Evolutionary conservation across 1,140 invertebrate species (phyloP), one percentile per base, ranked within the genome.

Genomic region (Drosophila seguyi): DNA sequence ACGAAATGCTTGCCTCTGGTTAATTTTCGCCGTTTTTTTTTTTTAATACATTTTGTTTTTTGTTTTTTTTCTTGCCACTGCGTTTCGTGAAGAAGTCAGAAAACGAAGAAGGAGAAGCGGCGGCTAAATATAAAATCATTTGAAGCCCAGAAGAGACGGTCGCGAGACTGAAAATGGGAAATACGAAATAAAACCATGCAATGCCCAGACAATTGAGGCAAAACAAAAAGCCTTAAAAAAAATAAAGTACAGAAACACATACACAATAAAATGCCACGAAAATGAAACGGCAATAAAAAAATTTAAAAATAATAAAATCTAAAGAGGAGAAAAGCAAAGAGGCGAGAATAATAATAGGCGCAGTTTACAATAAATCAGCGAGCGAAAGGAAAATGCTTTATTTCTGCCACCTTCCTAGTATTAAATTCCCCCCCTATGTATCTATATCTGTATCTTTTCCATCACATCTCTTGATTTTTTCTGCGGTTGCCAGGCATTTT

Each of bases 111-210:
- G 62, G 48, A 27, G 38, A 48, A 42, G 48, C 72, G 52, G 59
- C 50, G 68, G 72, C 72, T 75, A 75, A 75, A 75, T 75, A 65
- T 75, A 75, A 75, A 75, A 75, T 75, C 27, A 75, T 75, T 75
- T 63, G 48, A 55, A 74, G 57, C 65, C 68, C 55, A 57, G 52
- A 57, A 57, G 52, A 57, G 65, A 27, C 63, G 10, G 39, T 10
- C 29, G 36, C 16, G 29, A n/a, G 66, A 47, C 60, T 25, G 47
- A 41, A 31, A 38, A 31, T 13, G 41, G 42, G 47, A 56, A 71
- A 71, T 71, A 56, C 45, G 52, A 71, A 69, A 48, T 58, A 72
- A 72, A 58, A 72, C 66, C 42, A 59, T 72, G 66, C 65, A 45
- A 57, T 69, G 67, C 41, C 68, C 68, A 72, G 66, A 73, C 67